phyloP scores from a whole-genome alignment of 2,113 vertebrate species.

The Heterotis niloticus region DNA sequence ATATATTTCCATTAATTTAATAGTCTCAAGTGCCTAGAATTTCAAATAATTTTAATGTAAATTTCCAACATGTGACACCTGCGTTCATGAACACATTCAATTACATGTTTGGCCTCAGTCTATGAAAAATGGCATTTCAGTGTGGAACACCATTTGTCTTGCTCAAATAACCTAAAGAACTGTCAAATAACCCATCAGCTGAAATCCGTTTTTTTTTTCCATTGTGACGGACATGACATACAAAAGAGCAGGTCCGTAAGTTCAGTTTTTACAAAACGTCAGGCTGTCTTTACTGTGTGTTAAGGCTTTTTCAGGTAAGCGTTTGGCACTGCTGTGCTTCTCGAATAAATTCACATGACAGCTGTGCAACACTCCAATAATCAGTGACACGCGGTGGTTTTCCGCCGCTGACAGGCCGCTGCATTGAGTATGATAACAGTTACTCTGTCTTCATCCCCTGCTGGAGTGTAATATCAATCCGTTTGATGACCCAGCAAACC shows the following conservation, averaged over 20 bases:
- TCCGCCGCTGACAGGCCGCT: slow-evolving; percentile 84
- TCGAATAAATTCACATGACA: slow-evolving; percentile 91
- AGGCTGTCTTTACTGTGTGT: slow-evolving; percentile 51
- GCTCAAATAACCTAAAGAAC: background rate
- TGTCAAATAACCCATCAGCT: background rate
- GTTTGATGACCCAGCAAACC: slow-evolving; percentile 89
- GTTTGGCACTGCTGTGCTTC: slow-evolving; percentile 58
- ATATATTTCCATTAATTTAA: background rate
- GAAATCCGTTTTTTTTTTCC: background rate
- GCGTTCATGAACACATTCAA: background rate
- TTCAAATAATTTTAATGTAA: too few species aligned
- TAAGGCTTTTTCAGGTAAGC: slow-evolving; percentile 51
- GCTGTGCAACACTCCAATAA: slow-evolving; percentile 87
- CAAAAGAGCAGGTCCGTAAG: background rate
- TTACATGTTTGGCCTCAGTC: background rate
- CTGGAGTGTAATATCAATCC: slow-evolving; percentile 94
- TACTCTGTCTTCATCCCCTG: slow-evolving; percentile 97
- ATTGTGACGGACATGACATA: background rate
- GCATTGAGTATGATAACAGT: slow-evolving; percentile 99
- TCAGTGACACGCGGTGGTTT: slow-evolving; percentile 93
- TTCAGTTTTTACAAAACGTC: slow-evolving; percentile 51
- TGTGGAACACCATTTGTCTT: background rate
- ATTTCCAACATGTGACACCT: background rate
- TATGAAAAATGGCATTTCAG: background rate
- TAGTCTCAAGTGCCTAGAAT: too few species aligned